These are phyloP conservation scores for Eudyptes chrysolophus DNA, from an alignment of 2,113 vertebrate species.

Conservation along the genomic window DNA sequence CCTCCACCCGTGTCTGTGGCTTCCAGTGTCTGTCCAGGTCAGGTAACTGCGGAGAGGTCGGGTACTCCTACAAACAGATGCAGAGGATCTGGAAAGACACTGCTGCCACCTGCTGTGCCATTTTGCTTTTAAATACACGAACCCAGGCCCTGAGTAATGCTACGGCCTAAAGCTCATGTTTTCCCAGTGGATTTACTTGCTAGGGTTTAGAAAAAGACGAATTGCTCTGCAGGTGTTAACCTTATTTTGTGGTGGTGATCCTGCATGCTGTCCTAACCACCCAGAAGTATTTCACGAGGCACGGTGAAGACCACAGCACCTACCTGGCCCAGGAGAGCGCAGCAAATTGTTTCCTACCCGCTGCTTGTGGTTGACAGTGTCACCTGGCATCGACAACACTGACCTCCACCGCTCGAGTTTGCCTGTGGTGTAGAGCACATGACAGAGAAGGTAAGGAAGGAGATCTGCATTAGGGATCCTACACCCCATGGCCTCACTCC, in stretches of 20 bases:
- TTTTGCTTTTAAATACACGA: neutral
- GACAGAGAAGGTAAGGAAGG: neutral
- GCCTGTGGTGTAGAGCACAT: neutral
- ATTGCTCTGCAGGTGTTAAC: neutral
- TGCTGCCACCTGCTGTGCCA: constrained; percentile 11
- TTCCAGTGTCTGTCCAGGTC: neutral
- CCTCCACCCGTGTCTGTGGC: neutral
- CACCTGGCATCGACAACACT: neutral
- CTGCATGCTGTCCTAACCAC: neutral
- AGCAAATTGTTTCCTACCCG: neutral
- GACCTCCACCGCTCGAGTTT: neutral
- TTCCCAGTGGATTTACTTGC: neutral
- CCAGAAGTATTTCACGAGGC: neutral
- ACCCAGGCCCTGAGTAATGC: neutral
- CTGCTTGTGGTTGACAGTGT: neutral
- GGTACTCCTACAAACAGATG: neutral
- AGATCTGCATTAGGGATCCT: neutral
- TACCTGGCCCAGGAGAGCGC: rapidly evolving
- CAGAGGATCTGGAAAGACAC: neutral
- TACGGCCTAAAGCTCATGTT: neutral
- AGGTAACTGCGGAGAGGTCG: rapidly evolving
- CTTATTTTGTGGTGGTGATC: neutral
- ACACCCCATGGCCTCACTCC: neutral
- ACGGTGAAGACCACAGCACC: neutral
- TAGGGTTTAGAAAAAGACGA: neutral